These are phyloP conservation scores for Drosophila cyrtoloma DNA, from an alignment of 2,888 invertebrate species.

Conservation along the genomic window DNA sequence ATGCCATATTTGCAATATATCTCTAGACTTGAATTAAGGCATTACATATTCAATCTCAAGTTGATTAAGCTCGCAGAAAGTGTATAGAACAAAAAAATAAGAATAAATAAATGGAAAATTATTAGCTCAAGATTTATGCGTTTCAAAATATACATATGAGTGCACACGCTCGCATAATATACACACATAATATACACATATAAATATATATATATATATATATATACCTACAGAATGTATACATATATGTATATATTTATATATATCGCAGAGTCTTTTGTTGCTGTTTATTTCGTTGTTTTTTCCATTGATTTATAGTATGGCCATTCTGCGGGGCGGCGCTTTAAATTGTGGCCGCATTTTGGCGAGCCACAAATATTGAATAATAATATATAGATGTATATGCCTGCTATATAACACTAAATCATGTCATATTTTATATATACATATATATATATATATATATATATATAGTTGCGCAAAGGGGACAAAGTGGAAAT, in stretches of 20 bases:
- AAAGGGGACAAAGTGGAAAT: background rate
- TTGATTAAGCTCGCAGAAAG: background rate
- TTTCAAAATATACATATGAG: conserved; percentile 20
- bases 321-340: conserved; percentile 40
- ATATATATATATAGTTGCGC: conserved; percentile 1
- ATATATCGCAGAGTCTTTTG: background rate
- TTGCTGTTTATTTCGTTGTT: conserved; percentile 33
- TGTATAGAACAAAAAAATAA: conserved; percentile 4
- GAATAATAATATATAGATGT: conserved; percentile 30
- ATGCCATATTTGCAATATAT: background rate
- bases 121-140: conserved; percentile 70
- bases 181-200: background rate
- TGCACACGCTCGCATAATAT: conserved; percentile 6
- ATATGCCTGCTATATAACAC: conserved; percentile 18
- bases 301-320: conserved; percentile 58
- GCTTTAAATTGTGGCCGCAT: conserved; percentile 67
- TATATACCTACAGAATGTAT: conserved; percentile 14
- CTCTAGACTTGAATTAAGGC: background rate
- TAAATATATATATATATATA: conserved; percentile 7
- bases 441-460: background rate
- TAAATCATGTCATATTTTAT: conserved; percentile 32
- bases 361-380: conserved; percentile 72
- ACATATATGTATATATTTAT: background rate
- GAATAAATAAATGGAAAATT: conserved; percentile 29
- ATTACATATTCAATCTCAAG: background rate